Percentiles rank a stretch among this genome's conserved stretches.
These are phyloP conservation scores for Sinocyclocheilus anshuiensis DNA, from an alignment of 2,113 vertebrate genomes.

Conservation along the genomic window DNA sequence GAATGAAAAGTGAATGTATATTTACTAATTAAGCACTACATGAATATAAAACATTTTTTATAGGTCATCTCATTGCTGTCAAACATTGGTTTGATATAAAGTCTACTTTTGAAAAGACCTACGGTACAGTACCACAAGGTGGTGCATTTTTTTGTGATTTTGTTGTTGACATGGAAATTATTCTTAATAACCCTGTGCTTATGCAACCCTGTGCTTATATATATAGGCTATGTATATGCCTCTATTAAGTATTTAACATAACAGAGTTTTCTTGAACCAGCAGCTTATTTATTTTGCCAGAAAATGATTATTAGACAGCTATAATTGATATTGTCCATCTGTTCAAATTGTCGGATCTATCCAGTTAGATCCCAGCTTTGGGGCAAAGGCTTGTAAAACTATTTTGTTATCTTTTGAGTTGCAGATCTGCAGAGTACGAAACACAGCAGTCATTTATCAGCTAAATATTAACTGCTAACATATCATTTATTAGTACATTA, in stretches of 20 bases:
- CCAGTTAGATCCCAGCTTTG: not conserved
- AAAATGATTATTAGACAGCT: not conserved
- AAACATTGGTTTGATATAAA: not conserved
- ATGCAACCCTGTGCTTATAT: not conserved
- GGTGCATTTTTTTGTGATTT: slow-evolving; percentile 67
- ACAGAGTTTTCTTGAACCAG: not conserved
- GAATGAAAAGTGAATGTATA: not conserved
- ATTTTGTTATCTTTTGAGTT: not conserved
- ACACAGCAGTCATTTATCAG: not conserved
- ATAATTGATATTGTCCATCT: not conserved
- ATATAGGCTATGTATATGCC: no score
- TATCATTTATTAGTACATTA: no score
- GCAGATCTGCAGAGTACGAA: not conserved
- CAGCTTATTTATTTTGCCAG: not conserved
- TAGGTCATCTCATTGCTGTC: not conserved
- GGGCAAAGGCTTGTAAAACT: not conserved
- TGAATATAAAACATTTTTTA: not conserved
- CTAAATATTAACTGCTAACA: not conserved
- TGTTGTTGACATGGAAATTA: slow-evolving; percentile 2
- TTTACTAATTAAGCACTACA: not conserved
- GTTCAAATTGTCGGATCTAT: not conserved
- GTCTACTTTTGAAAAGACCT: not conserved
- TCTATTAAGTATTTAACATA: not conserved
- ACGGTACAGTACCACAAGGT: slow-evolving; percentile 67
- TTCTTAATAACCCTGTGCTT: not conserved